phyloP scores from a whole-genome alignment of 1,140 invertebrate species.

The Tetramorium alpestre region DNA sequence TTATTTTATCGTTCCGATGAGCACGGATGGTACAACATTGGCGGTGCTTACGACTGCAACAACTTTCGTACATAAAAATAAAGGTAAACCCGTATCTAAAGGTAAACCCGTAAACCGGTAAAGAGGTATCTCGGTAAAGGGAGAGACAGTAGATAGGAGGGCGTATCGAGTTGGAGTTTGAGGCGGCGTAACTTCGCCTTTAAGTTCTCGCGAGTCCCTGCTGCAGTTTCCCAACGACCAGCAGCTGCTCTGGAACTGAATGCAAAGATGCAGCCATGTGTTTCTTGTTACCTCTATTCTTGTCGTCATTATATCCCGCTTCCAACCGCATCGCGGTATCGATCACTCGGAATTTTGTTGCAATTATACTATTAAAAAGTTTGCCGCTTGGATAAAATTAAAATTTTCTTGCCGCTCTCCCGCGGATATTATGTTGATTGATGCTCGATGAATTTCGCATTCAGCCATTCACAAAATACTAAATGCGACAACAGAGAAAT shows the following conservation, averaged over 20 bases:
- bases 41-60: constrained; percentile 50
- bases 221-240: constrained; percentile 61
- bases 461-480: background rate
- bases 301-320: constrained; percentile 53
- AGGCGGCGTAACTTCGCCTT: constrained; percentile 56
- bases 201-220: constrained; percentile 56
- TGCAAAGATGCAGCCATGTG: constrained; percentile 59
- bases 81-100: constrained; percentile 60
- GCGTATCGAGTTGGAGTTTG: constrained; percentile 57
- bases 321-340: constrained; percentile 29
- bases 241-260: constrained; percentile 56
- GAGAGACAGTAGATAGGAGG: constrained; percentile 1
- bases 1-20: constrained; percentile 56
- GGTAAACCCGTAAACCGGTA: constrained; percentile 57
- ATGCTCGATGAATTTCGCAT: background rate
- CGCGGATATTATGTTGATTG: background rate
- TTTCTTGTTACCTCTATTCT: constrained; percentile 54
- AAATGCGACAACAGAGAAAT: background rate
- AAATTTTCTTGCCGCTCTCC: background rate
- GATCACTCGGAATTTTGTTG: constrained; percentile 32
- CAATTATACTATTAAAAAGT: constrained; percentile 29
- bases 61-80: constrained; percentile 63
- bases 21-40: constrained; percentile 49
- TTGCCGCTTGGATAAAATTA: background rate
- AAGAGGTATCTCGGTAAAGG: constrained; percentile 32